Conservation (phyloP, 2,888 invertebrate genomes). For the Habrosyne pyritoides region DNA sequence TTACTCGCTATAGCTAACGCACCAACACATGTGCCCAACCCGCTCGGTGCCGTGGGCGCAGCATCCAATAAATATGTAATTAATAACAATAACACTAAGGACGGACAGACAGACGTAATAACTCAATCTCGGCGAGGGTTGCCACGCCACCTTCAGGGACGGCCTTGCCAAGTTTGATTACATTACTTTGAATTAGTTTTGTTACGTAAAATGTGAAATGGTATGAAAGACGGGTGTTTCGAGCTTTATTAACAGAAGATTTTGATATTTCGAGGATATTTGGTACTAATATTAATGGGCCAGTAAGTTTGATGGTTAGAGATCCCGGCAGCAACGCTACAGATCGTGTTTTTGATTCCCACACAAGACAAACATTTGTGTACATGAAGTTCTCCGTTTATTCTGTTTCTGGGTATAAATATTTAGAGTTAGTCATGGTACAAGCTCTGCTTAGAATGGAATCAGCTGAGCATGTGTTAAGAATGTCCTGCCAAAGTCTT, state of each 20-base stretch:
- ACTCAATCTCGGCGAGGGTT: slow-evolving; percentile 50
- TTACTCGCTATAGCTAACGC: slow-evolving; percentile 15
- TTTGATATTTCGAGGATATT: no score
- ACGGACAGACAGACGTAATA: slow-evolving; percentile 52
- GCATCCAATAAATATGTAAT: slow-evolving; percentile 67
- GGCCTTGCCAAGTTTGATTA: not conserved
- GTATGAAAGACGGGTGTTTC: not conserved
- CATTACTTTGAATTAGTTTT: not conserved
- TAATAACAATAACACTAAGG: slow-evolving; percentile 63
- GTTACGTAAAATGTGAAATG: not conserved
- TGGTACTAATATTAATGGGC: no score
- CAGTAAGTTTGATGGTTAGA: no score
- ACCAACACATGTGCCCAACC: slow-evolving; percentile 4
- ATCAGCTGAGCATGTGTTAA: no score
- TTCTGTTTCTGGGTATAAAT: no score
- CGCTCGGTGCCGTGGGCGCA: slow-evolving; percentile 34
- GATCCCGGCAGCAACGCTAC: no score
- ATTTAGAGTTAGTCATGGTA: no score
- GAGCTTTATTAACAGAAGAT: not conserved
- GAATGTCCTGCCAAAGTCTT: no score
- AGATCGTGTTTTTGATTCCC: no score
- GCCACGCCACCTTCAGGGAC: slow-evolving; percentile 5
- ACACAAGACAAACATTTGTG: no score
- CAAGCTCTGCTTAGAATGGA: no score
- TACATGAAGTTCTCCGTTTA: no score